Evolutionary conservation across 2,113 vertebrate genomes (phyloP).

Genomic region (Macrotus californicus): DNA sequence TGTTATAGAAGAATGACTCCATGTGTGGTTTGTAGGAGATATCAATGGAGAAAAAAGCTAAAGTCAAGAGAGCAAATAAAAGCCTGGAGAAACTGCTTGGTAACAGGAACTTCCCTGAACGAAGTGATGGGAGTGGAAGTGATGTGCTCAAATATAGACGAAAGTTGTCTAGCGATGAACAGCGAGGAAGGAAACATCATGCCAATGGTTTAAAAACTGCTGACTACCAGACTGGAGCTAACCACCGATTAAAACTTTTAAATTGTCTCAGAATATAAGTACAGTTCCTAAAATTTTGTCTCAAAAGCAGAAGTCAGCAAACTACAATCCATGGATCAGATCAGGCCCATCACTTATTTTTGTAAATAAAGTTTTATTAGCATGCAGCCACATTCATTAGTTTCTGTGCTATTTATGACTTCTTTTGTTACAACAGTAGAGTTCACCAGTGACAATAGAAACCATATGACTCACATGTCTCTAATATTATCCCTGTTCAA

Average conservation of each 20-base stretch:
- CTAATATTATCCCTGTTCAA: not conserved
- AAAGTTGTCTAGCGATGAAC: not conserved
- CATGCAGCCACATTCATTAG: not conserved
- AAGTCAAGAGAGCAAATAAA: not conserved
- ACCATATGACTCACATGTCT: not conserved
- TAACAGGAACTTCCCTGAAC: not conserved
- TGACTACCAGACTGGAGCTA: not conserved
- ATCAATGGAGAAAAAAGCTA: not conserved
- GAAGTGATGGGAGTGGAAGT: not conserved
- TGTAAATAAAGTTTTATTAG: not conserved
- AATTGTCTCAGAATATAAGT: not conserved
- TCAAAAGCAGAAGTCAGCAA: not conserved
- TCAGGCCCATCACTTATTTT: not conserved
- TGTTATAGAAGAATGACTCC: not conserved
- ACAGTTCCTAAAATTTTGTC: not conserved
- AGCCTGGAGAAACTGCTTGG: not conserved
- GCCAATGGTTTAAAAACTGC: not conserved
- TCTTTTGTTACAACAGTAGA: not conserved
- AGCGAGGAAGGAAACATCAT: not conserved
- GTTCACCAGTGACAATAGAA: not conserved
- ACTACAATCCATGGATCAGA: not conserved
- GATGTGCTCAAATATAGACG: not conserved
- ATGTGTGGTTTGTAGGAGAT: not conserved
- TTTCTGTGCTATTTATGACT: not conserved
- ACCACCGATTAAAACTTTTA: not conserved